Base-by-base conservation (phyloP, 2,797 vertebrate genomes). In the Ctenochaetus hawaiiensis region DNA sequence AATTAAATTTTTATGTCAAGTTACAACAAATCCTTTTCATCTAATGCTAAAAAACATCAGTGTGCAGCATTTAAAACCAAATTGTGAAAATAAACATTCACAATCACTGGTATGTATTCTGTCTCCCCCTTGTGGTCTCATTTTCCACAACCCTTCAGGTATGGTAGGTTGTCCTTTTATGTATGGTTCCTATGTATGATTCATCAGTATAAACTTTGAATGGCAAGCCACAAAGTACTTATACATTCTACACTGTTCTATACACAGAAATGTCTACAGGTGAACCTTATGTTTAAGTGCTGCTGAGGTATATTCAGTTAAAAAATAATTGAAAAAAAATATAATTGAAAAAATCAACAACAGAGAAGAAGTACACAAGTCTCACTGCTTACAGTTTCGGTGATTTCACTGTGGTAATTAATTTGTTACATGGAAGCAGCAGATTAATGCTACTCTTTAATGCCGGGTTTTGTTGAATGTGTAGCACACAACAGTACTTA, bases 281-380 rank as follows among this genome's bases (percentile, higher is more conserved):
- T 95, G 89, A 96, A 96, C 96, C 95, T 95, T 95, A 92, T 95
- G 94, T 92, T 96, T 94, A 96, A 96, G 96, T 94, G 95, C 96
- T 97, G 97, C 97, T 98, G 98, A 99, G 98, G 98, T 97, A 98
- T 96, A 93, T 95, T 94, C 80, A 93, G 94, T 94, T 87, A 88
- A 92, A 92, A 80, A 82, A 88, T n/a, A n/a, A n/a, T n/a, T n/a
- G n/a, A 70, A 72, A 89, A 54, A 90, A 86, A 86, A 90, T 82
- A 86, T 62, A 81, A 49, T 2, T 48, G 4, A 48, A 48, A 48
- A 48, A 48, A 16, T 89, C 54, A 81, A 88, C 72, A 75, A 89
- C 56, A 90, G 86, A 86, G 89, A 82, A 86, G 63, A 83, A n/a
- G 56, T 57, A 84, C 81, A 92, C 67, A 72, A 60, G 76, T 77